Evolutionary conservation across 2,797 vertebrate genomes (phyloP), one percentile per base, ranked within the genome.

Genomic region (Paguma larvata): DNA sequence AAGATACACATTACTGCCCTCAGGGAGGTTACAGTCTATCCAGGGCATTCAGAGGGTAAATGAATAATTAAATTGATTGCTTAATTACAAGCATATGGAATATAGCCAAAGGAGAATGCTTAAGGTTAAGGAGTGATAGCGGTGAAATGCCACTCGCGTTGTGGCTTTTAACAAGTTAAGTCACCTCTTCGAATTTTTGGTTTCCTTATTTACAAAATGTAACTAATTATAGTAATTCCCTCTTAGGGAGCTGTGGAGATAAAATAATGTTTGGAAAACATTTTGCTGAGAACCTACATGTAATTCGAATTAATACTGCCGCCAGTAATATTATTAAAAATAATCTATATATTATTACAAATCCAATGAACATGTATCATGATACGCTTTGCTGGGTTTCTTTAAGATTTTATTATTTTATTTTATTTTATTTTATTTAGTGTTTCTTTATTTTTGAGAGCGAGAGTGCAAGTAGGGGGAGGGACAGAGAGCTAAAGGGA

Each of bases 181-280:
- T 41, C 82, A 65, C 59, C 14, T 27, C 48, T 70, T 27, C 44
- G 19, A 94, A 25, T 51, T 91, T 67, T 80, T 32, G 2, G 41
- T 78, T 94, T 51, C 75, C 67, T 75, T 18, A 51, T 75, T 56
- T 68, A 27, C 77, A 96, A 94, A 94, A 82, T 82, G 16, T 51
- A n/a, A 51, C 72, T 85, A 44, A 62, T 82, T 83, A 94, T 15
- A 94, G 27, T 67, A 73, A 82, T 80, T 86, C 73, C 41, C 82
- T 65, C 38, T 91, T n/a, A 75, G 14, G 59, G 67, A 82, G 41
- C 30, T 86, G 67, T 82, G 51, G 62, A 86, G 25, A 83, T 72
- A 21, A 67, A 91, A 48, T 56, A 41, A 25, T 75, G 44, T 46
- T 48, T 75, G 15, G 32, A 68, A 91, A 94, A 87, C 41, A 94